A percentile compares a stretch with the other conserved stretches of the same genome.
Conservation (phyloP, 2,797 vertebrate genomes). For the Melanotaenia pygmaea region DNA sequence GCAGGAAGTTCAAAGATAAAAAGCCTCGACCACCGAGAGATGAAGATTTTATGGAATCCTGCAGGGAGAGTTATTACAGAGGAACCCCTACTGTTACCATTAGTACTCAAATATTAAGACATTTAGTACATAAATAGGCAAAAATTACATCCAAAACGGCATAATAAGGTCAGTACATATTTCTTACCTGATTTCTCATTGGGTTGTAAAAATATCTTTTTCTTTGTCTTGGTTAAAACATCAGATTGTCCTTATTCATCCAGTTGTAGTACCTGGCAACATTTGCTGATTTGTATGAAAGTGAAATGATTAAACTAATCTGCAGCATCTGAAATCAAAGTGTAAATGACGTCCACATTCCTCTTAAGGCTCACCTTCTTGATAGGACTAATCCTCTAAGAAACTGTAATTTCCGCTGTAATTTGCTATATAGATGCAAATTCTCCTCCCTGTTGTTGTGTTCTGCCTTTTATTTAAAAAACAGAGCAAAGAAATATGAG, state of each 20-base stretch:
- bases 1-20: conserved; percentile 15
- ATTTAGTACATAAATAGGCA: too few relatives aligned
- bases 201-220: not conserved
- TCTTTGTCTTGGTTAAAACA: not conserved
- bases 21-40: not conserved
- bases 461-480: not conserved
- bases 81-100: not conserved
- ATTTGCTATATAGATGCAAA: conserved; percentile 16
- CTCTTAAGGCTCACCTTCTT: conserved; percentile 1
- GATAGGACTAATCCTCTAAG: conserved; percentile 25
- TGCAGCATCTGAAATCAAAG: conserved; percentile 24
- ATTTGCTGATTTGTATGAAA: too few relatives aligned
- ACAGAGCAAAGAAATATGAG: not conserved
- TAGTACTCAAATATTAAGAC: not conserved
- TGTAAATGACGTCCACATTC: conserved; percentile 32
- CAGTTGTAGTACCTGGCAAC: too few relatives aligned
- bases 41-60: not conserved
- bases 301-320: conserved; percentile 23
- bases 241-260: not conserved
- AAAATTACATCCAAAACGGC: not conserved
- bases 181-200: not conserved
- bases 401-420: conserved; percentile 25
- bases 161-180: not conserved
- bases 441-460: not conserved
- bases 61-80: not conserved